Conservation (phyloP, 2,113 vertebrate species). For the Argyrosomus japonicus region DNA sequence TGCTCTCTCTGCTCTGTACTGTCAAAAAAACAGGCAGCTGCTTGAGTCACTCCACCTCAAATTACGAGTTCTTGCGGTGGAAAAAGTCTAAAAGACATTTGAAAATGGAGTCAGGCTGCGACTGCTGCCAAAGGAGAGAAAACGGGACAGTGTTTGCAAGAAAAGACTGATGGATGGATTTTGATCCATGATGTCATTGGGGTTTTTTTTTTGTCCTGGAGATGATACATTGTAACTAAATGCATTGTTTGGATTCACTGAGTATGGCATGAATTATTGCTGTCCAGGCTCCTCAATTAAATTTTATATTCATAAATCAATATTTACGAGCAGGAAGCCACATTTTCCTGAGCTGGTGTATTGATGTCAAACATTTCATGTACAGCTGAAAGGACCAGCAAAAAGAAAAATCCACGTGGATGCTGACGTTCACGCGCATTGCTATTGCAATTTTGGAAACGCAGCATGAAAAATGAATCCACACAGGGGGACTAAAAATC, state of each 20-base stretch:
- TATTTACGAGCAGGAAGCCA: background rate
- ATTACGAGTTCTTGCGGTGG: background rate
- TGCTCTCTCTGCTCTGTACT: background rate
- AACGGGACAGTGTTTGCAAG: background rate
- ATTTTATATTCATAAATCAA: background rate
- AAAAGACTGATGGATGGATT: background rate
- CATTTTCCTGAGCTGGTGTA: background rate
- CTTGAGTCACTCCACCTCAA: background rate
- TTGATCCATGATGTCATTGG: background rate
- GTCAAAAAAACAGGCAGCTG: background rate
- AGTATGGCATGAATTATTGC: background rate
- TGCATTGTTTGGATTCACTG: background rate
- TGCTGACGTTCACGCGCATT: background rate
- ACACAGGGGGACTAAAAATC: background rate
- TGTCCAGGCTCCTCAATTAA: background rate
- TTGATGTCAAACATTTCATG: background rate
- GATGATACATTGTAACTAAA: background rate
- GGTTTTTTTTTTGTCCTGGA: background rate
- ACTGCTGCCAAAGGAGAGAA: background rate
- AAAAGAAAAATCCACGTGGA: background rate
- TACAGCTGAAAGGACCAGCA: background rate
- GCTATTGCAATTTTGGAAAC: background rate
- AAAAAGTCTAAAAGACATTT: background rate
- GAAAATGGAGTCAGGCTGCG: background rate
- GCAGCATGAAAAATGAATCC: background rate